These are phyloP conservation scores for Tridacna crocea DNA, from an alignment of 2,888 invertebrate genomes.

Conservation along the genomic window DNA sequence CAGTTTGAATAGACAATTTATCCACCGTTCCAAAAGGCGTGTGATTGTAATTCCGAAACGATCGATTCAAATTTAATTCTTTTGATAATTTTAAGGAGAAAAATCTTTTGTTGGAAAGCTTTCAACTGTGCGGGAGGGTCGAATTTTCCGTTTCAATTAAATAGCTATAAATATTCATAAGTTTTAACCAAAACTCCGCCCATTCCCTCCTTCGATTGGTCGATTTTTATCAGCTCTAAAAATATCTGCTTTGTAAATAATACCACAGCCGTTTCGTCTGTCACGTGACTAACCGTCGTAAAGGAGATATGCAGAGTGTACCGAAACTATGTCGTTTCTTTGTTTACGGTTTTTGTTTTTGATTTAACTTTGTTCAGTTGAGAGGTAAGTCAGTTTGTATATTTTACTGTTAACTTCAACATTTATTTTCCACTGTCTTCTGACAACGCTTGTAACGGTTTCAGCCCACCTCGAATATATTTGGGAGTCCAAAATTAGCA, in stretches of 20 bases:
- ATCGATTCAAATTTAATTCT: slow-evolving; percentile 38
- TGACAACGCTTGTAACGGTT: background rate
- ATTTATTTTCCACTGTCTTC: background rate
- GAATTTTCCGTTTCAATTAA: slow-evolving; percentile 12
- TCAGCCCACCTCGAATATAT: background rate
- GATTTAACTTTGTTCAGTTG: background rate
- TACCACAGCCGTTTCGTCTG: slow-evolving; percentile 54
- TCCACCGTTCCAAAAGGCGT: background rate
- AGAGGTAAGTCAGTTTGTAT: slow-evolving; percentile 9
- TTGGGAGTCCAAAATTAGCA: slow-evolving; percentile 20
- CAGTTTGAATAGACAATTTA: too few relatives aligned
- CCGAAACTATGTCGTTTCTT: slow-evolving; percentile 39
- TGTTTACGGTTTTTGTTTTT: slow-evolving; percentile 43
- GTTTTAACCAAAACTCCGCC: slow-evolving; percentile 30
- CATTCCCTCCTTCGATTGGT: slow-evolving; percentile 37
- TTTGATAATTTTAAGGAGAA: slow-evolving; percentile 21
- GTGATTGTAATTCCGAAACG: background rate
- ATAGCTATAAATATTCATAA: slow-evolving; percentile 53
- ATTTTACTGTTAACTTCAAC: background rate
- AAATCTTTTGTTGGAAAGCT: slow-evolving; percentile 11
- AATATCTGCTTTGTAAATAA: slow-evolving; percentile 68
- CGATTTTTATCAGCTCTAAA: slow-evolving; percentile 50
- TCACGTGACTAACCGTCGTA: slow-evolving; percentile 64
- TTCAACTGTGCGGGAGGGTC: background rate
- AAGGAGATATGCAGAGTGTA: slow-evolving; percentile 33